These are phyloP conservation scores for Blastomussa wellsi DNA, from an alignment of 92 coral and sea anemone species.

Conservation along the genomic window DNA sequence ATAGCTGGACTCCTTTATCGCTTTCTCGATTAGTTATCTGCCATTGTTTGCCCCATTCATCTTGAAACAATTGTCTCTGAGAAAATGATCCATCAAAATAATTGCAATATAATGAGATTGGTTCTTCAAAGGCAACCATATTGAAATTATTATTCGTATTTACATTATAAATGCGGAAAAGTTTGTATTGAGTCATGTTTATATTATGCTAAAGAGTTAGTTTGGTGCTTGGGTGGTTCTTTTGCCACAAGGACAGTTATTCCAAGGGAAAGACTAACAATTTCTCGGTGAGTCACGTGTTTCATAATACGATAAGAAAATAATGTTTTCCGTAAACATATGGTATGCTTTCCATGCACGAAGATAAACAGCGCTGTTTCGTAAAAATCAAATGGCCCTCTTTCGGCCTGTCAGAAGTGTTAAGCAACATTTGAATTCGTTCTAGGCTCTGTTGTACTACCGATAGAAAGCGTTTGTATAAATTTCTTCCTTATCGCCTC, in stretches of 20 bases:
- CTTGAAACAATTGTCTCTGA: conserved; percentile 17
- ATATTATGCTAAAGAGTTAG: conserved; percentile 17
- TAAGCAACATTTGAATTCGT: neutral
- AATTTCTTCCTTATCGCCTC: neutral
- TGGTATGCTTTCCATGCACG: neutral
- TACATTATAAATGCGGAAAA: conserved; percentile 24
- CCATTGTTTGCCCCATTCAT: conserved; percentile 1
- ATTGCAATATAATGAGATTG: conserved; percentile 45
- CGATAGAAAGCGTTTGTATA: neutral
- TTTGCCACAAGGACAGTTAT: conserved; percentile 14
- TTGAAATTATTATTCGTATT: conserved; percentile 18
- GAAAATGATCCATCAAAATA: conserved; percentile 28
- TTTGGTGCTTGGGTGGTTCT: neutral
- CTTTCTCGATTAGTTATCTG: conserved; percentile 12
- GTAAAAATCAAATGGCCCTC: neutral
- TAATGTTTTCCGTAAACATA: too few relatives aligned
- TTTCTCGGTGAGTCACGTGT: conserved; percentile 18
- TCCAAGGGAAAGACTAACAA: conserved; percentile 11
- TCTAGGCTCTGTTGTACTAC: neutral
- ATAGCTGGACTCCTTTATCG: neutral
- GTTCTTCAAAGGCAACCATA: conserved; percentile 19
- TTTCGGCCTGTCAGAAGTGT: neutral
- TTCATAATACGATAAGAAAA: conserved; percentile 1
- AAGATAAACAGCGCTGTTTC: neutral
- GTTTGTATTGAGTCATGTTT: conserved; percentile 29